phyloP scores from a whole-genome alignment of 2,113 vertebrate species.

The Nanorana parkeri region DNA sequence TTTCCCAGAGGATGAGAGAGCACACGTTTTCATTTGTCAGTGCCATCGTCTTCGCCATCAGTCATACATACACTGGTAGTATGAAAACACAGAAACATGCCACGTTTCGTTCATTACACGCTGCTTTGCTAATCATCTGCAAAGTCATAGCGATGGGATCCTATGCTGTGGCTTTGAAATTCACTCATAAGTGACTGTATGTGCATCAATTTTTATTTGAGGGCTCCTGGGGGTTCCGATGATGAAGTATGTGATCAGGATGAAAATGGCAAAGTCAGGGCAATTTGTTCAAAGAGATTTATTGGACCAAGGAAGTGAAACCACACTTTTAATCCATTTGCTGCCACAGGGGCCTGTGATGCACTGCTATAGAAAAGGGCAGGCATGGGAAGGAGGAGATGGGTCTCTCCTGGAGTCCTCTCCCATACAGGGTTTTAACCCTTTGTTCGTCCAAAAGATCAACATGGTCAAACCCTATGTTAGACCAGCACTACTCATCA shows the following conservation, averaged over 20 bases:
- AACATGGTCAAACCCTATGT: background rate
- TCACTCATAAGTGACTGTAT: slow-evolving; percentile 43
- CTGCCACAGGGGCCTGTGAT: slow-evolving; percentile 32
- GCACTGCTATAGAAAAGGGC: slow-evolving; percentile 1
- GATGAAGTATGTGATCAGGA: slow-evolving; percentile 52
- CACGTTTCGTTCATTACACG: slow-evolving; percentile 34
- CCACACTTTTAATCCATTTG: slow-evolving; percentile 49
- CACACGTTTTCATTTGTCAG: slow-evolving; percentile 14
- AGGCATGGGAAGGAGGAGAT: background rate
- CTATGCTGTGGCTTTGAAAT: slow-evolving; percentile 28
- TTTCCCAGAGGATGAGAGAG: background rate
- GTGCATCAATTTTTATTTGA: slow-evolving; percentile 52
- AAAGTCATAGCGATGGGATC: slow-evolving; percentile 16
- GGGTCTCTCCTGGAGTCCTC: background rate
- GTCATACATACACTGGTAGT: slow-evolving; percentile 9
- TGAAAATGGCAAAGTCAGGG: slow-evolving; percentile 53
- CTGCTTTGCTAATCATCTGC: slow-evolving; percentile 42
- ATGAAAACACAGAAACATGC: slow-evolving; percentile 8
- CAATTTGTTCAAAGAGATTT: slow-evolving; percentile 54
- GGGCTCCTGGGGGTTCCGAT: slow-evolving; percentile 43
- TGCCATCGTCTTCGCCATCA: slow-evolving; percentile 1
- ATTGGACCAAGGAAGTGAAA: slow-evolving; percentile 54
- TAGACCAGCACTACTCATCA: too few species aligned
- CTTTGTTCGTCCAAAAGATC: background rate
- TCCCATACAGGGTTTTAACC: background rate